Evolutionary conservation across 1,140 invertebrate species (phyloP).

Genomic region (Macrosteles quadrilineatus): DNA sequence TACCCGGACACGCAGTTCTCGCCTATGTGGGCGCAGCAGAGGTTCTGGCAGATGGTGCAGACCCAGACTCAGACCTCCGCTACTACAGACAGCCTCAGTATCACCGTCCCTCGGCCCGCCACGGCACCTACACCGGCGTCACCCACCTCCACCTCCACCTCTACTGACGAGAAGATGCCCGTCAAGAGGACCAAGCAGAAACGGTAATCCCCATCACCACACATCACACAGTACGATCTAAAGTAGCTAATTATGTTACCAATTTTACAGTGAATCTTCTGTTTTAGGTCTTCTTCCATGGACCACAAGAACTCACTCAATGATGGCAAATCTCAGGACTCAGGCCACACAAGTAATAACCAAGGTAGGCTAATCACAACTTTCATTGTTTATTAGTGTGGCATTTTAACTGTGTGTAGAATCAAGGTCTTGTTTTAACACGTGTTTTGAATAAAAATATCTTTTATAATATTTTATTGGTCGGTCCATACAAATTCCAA

Average conservation of each 20-base stretch:
- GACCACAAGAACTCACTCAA: constrained; percentile 53
- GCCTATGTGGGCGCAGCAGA: constrained; percentile 48
- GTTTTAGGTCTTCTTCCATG: constrained; percentile 50
- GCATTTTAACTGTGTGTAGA: too few relatives aligned
- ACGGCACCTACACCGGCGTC: background rate
- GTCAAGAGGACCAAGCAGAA: constrained; percentile 24
- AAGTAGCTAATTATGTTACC: too few relatives aligned
- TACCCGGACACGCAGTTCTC: constrained; percentile 10
- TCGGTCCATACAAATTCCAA: too few relatives aligned
- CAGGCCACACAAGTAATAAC: constrained; percentile 57
- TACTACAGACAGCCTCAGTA: constrained; percentile 28
- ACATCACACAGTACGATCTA: too few relatives aligned
- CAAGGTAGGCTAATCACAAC: too few relatives aligned
- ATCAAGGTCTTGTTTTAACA: too few relatives aligned
- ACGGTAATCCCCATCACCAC: constrained; percentile 15
- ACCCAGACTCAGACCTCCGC: constrained; percentile 1
- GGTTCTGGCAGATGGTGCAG: constrained; percentile 51
- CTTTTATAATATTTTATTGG: too few relatives aligned
- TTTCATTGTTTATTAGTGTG: too few relatives aligned
- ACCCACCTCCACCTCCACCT: background rate
- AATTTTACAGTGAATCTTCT: background rate
- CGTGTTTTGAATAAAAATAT: too few relatives aligned
- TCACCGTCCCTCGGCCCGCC: constrained; percentile 14
- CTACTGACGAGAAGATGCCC: background rate
- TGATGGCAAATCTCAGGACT: constrained; percentile 62